Base-by-base conservation (phyloP, 2,888 invertebrate genomes). In the Steinernema hermaphroditum region DNA sequence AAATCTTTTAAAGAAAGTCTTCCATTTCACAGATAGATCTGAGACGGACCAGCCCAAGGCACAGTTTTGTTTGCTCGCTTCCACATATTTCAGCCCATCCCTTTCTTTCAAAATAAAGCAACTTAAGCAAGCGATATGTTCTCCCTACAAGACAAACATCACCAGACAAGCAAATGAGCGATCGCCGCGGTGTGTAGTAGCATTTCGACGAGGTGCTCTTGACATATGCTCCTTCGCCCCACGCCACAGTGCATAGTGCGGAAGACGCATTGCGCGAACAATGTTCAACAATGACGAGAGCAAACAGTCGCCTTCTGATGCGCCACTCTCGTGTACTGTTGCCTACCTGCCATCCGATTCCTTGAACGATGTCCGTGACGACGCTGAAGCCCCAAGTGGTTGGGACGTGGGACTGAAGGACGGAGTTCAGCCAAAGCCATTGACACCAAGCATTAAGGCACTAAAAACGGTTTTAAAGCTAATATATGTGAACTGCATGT, bases 341-440 rank as follows among this genome's bases (percentile, higher is more conserved):
- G 34, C 75, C 72, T 68, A 78, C 79, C 78, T 85, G 81, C 86
- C 86, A 86, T 57, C 83, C 81, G 12, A 74, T 62, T 22, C 86
- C 86, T 14, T 71, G 69, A n/a, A 79, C 29, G 46, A 86, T 69
- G 74, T 86, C 86, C 14, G 73, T 49, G 27, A 86, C 72, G 14
- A 86, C 74, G 9, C 75, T 77, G 9, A 81, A 78, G 27, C 86
- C 86, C 80, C 83, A 84, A 72, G 80, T 76, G 14, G 78, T 72
- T 70, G 86, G 84, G 37, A 78, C 71, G 1, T 80, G 79, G 29
- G 85, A 84, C n/a, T 78, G 76, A 72, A 86, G 80, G 22, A 85
- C 75, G 19, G 72, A 54, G 70, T 85, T 86, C 50, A 86, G 71
- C 78, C 78, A 80, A 43, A 76, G 77, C 73, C 79, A 86, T 78